Percentiles rank a stretch among this genome's conserved stretches.
Evolutionary conservation across 23 tunicate species (phyloP).

Genomic region (Ciona savignyi): DNA sequence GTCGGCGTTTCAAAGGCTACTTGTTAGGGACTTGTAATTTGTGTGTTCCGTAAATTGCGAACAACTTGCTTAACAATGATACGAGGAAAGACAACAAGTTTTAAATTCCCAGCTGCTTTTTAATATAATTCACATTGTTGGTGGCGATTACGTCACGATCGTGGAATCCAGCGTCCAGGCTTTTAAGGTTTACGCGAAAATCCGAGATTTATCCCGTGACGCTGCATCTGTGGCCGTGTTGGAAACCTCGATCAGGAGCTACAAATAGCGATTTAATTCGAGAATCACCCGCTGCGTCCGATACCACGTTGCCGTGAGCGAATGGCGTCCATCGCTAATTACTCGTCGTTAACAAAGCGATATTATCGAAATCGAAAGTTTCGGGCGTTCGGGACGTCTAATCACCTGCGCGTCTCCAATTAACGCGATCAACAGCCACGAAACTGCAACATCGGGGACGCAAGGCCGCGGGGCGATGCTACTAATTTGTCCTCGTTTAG

Average conservation of each 20-base stretch:
- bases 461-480: slow-evolving; percentile 33
- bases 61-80: neutral
- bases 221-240: neutral
- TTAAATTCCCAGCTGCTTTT: neutral
- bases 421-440: slow-evolving; percentile 4
- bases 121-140: neutral
- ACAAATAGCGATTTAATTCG: neutral
- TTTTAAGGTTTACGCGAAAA: neutral
- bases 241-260: neutral
- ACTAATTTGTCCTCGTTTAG: slow-evolving; percentile 31
- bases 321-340: slow-evolving; percentile 15
- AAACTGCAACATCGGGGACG: neutral
- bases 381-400: slow-evolving; percentile 1
- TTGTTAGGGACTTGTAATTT: neutral
- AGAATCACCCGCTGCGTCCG: neutral
- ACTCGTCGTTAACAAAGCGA: slow-evolving; percentile 11
- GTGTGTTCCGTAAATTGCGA: neutral
- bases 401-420: slow-evolving; percentile 23
- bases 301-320: neutral
- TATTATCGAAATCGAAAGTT: slow-evolving; percentile 5
- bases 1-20: neutral
- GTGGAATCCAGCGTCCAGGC: neutral
- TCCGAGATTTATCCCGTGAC: neutral
- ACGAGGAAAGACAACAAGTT: neutral
- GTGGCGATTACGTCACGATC: too few species aligned